A percentile compares a stretch with the other conserved stretches of the same genome.
Conservation (phyloP, 1,140 invertebrate species). For the Sycophaga agraensis region DNA sequence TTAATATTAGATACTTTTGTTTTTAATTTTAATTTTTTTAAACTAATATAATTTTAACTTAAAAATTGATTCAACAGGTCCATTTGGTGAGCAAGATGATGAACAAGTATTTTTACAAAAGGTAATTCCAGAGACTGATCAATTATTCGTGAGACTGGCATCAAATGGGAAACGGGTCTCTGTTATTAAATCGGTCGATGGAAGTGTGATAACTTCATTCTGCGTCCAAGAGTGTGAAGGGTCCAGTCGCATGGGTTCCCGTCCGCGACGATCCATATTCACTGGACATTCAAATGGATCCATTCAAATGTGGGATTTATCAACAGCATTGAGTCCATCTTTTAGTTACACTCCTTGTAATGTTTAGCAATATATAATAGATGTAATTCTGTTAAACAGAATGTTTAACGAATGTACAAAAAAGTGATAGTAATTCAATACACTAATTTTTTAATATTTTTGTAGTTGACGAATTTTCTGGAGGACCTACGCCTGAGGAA, state of each 20-base stretch:
- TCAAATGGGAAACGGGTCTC: conserved; percentile 97
- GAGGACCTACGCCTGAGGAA: conserved; percentile 88
- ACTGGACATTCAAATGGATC: conserved; percentile 94
- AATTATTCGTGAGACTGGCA: conserved; percentile 89
- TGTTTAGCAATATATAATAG: not conserved
- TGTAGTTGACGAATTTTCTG: conserved; percentile 58
- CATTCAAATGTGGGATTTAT: conserved; percentile 98
- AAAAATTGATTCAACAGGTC: conserved; percentile 63
- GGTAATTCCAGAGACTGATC: conserved; percentile 94
- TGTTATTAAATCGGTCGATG: conserved; percentile 91
- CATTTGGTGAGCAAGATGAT: conserved; percentile 96
- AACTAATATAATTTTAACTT: no score
- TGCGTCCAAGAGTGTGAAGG: conserved; percentile 97
- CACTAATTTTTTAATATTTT: conserved; percentile 2
- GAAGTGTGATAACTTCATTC: conserved; percentile 92
- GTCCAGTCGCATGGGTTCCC: conserved; percentile 85
- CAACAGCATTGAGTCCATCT: conserved; percentile 86
- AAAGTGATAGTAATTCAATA: conserved; percentile 5
- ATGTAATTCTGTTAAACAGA: not conserved
- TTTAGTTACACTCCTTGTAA: conserved; percentile 67
- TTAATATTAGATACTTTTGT: not conserved
- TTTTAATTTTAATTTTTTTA: no score
- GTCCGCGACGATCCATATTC: conserved; percentile 88
- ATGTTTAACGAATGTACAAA: not conserved
- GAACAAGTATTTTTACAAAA: conserved; percentile 98